Conservation (phyloP, 2,888 invertebrate species). For the Brachyopa scutellaris region DNA sequence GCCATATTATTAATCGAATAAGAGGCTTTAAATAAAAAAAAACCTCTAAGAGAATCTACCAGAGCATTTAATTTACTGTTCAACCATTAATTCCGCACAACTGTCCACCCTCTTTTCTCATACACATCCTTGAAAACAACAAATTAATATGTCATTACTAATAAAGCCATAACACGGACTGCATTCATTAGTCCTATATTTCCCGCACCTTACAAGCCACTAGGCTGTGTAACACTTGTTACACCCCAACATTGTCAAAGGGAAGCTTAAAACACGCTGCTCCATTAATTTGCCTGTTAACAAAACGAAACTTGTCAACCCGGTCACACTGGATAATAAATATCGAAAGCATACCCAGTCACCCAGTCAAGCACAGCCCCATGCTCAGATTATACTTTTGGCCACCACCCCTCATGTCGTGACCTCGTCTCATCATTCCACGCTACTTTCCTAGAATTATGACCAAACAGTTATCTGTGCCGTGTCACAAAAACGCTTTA, state of each 20-base stretch:
- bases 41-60: background rate
- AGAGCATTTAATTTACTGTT: slow-evolving; percentile 30
- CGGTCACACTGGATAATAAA: slow-evolving; percentile 55
- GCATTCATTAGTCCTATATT: slow-evolving; percentile 48
- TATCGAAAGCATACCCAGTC: slow-evolving; percentile 37
- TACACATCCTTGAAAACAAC: background rate
- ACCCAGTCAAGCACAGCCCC: no score
- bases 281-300: slow-evolving; percentile 66
- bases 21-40: no score
- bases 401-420: slow-evolving; percentile 31
- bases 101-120: slow-evolving; percentile 27
- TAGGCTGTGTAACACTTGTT: slow-evolving; percentile 37
- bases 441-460: slow-evolving; percentile 59
- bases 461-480: slow-evolving; percentile 52
- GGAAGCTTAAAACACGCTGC: slow-evolving; percentile 20
- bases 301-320: slow-evolving; percentile 64
- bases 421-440: slow-evolving; percentile 56
- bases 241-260: background rate
- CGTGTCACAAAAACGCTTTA: slow-evolving; percentile 50
- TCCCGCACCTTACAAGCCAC: slow-evolving; percentile 36
- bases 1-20: no score
- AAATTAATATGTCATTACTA: slow-evolving; percentile 44
- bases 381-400: slow-evolving; percentile 19
- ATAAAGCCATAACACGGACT: slow-evolving; percentile 61
- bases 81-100: slow-evolving; percentile 23